phyloP scores from a whole-genome alignment of 2,113 vertebrate genomes.

The Sturnira hondurensis region DNA sequence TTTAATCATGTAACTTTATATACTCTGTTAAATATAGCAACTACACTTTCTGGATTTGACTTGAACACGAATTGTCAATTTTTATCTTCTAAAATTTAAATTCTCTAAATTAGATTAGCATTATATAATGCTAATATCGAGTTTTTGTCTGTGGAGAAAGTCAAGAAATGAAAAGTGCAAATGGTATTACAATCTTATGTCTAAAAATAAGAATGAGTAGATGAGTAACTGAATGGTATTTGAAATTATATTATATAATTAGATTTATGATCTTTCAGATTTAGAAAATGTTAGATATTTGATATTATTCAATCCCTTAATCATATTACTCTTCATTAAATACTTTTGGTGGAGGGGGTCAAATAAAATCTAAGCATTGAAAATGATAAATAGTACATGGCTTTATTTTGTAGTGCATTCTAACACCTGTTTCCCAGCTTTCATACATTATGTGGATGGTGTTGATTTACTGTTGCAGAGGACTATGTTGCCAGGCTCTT shows the following conservation, averaged over 20 bases:
- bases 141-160: background rate
- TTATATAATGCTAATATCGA: background rate
- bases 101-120: background rate
- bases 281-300: constrained; percentile 51
- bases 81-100: constrained; percentile 28
- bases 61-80: background rate
- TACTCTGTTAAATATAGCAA: background rate
- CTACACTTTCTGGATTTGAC: constrained; percentile 21
- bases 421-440: background rate
- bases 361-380: constrained; percentile 40
- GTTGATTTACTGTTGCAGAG: background rate
- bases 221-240: background rate
- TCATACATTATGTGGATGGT: background rate
- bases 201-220: constrained; percentile 28
- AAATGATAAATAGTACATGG: background rate
- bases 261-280: constrained; percentile 4
- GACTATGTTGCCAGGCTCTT: background rate
- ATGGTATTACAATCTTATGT: background rate
- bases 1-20: background rate
- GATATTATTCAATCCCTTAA: constrained; percentile 60
- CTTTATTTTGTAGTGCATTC: background rate
- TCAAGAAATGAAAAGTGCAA: background rate
- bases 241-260: background rate
- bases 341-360: background rate
- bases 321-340: constrained; percentile 42